Evolutionary conservation across 2,797 vertebrate species (phyloP), one percentile per base, ranked within the genome.

Genomic region (Graptemys geographica): DNA sequence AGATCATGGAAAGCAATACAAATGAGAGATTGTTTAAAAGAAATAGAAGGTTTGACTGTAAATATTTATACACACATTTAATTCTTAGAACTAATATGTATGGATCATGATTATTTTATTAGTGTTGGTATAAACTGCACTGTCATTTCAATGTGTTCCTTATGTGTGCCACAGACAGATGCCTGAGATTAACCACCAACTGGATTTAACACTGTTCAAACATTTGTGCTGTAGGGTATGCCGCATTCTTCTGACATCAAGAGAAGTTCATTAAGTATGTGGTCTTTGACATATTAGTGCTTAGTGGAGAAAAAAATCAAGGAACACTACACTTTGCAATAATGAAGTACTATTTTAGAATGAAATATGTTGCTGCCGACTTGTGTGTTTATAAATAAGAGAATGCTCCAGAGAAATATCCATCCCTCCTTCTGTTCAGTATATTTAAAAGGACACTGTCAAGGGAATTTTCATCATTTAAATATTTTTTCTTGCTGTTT

Each of bases 311-410:
- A 86, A 95, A 95, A 83, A 85, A 95, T 27, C 49, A 87, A 93
- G 89, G 78, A 94, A 65, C 59, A 57, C 84, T 95, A 81, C 47
- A 62, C 37, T 90, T 96, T 62, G 93, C 95, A 97, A 96, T 96
- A 96, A 96, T 78, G 69, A 96, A 95, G 74, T 94, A 96, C 33
- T 52, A 62, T 94, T 94, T 95, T 90, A 88, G 55, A 94, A 91
- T 84, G 13, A 91, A 84, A 62, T 84, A 41, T 90, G 87, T 92
- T 94, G 86, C 88, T 97, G 89, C 74, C 87, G 84, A 83, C 86
- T 91, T 94, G 31, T 93, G 47, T 94, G 84, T 96, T 94, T 95
- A 86, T 88, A 94, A 96, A 95, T 96, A 95, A 96, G 96, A 91
- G 53, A 95, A 94, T 87, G 65, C 47, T 93, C 33, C 85, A 79